Evolutionary conservation across 2,888 invertebrate genomes (phyloP).

Genomic region (Stenodema calcarata): DNA sequence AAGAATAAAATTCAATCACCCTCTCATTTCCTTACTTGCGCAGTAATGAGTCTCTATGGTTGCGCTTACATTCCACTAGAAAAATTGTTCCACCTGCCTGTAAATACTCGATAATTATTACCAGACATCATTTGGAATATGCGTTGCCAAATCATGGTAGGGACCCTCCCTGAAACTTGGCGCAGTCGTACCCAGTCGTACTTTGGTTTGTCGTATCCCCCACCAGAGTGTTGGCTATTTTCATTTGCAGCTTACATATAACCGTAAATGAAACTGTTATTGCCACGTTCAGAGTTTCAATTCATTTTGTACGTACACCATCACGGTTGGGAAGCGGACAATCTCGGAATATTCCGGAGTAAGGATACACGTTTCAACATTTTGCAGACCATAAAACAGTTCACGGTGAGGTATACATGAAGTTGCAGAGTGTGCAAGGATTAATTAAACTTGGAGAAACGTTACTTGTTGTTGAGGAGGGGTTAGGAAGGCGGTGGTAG

Average conservation of each 20-base stretch:
- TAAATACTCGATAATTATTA: too few species aligned
- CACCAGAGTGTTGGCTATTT: too few species aligned
- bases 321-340: neutral
- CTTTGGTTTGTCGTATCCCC: too few species aligned
- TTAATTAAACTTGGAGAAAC: slow-evolving; percentile 46
- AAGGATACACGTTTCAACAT: neutral
- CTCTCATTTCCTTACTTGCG: too few species aligned
- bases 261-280: slow-evolving; percentile 15
- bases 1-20: too few species aligned
- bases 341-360: slow-evolving; percentile 17
- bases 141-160: too few species aligned
- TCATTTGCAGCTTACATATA: neutral
- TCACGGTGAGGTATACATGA: slow-evolving; percentile 33
- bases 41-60: too few species aligned
- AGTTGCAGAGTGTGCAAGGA: slow-evolving; percentile 42
- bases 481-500: neutral
- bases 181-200: too few species aligned
- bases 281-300: neutral
- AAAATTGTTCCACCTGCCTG: too few species aligned
- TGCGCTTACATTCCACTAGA: too few species aligned
- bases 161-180: too few species aligned
- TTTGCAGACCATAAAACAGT: slow-evolving; percentile 33
- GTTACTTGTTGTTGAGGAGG: slow-evolving; percentile 43
- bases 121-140: too few species aligned
- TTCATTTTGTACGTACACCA: neutral